Conservation (phyloP, 2,888 invertebrate genomes). For the Sarcophaga subvicina region DNA sequence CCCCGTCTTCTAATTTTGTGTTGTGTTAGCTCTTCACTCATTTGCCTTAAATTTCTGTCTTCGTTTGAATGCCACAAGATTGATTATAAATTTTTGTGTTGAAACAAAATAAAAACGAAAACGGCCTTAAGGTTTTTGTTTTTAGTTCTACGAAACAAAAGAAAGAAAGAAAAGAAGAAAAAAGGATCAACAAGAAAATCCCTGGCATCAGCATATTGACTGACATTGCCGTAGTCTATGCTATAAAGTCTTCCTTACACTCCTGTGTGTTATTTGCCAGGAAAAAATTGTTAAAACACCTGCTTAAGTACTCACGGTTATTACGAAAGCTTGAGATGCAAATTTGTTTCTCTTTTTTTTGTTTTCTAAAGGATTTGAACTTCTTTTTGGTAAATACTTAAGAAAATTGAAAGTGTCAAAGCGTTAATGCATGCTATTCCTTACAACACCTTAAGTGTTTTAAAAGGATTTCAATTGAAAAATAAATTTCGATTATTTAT, state of each 20-base stretch:
- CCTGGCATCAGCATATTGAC: conserved; percentile 70
- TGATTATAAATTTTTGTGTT: conserved; percentile 64
- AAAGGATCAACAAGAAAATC: conserved; percentile 68
- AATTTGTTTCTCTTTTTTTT: conserved; percentile 39
- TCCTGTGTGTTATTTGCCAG: conserved; percentile 12
- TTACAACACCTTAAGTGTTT: conserved; percentile 63
- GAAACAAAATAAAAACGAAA: conserved; percentile 24
- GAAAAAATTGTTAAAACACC: conserved; percentile 62
- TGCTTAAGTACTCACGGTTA: conserved; percentile 72
- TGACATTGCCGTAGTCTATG: conserved; percentile 53
- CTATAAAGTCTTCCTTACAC: background rate
- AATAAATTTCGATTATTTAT: conserved; percentile 27
- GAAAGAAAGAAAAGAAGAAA: background rate
- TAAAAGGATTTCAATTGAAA: conserved; percentile 60
- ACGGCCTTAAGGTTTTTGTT: conserved; percentile 55
- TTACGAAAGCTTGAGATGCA: conserved; percentile 67
- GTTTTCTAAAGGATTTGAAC: conserved; percentile 1
- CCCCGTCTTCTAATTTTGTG: conserved; percentile 23
- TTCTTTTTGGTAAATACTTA: conserved; percentile 11
- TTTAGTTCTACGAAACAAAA: conserved; percentile 7
- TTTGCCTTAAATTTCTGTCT: background rate
- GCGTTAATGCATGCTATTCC: conserved; percentile 41
- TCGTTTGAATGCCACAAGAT: conserved; percentile 43
- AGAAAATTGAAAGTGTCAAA: conserved; percentile 60
- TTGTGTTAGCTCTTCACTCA: background rate